Evolutionary conservation across 2,888 invertebrate species (phyloP), one percentile per base, ranked within the genome.

Genomic region (Protonemura montana): DNA sequence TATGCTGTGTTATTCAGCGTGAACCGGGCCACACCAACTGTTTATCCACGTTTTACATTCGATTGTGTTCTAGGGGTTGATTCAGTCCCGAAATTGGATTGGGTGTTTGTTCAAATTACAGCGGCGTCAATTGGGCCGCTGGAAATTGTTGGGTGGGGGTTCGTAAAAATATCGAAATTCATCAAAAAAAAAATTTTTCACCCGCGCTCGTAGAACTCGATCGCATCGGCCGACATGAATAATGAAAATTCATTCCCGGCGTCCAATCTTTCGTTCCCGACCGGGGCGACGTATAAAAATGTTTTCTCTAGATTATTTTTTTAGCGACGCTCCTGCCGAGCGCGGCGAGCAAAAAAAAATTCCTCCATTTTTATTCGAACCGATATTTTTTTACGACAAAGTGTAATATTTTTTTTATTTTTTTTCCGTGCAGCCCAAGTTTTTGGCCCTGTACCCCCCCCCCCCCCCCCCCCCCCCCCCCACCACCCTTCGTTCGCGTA

Each of bases 341-440:
- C 13, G 21, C 21, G 59, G 59, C 59, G 59, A 1, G 6, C 6
- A 21, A 21, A 59, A 59, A 59, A 59, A 78, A 0, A 27, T 42
- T 28, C 76, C 35, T 35, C 35, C 84, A 76, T 59, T 84, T 35
- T 28, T 84, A 84, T 76, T 84, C 76, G 26, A 21, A 76, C 84
- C 84, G 26, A 84, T 84, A 84, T 84, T 84, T 84, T 84, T 84
- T 84, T 84, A 84, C 29, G 84, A 28, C 28, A 76, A 84, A 83
- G 82, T 78, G 28, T 26, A 83, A 35, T 59, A 28, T 84, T 76
- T 59, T 82, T 41, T 82, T 82, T 82, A 41, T 82, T 82, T 80
- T 35, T 35, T 35, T 10, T 10, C 29, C 10, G 16, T 59, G 59
- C 81, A 21, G 81, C 29, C 0, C 13, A n/a, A 29, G 29, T 29